Base-by-base conservation (phyloP, 2,888 invertebrate species). In the Caenorhabditis sulstoni region DNA sequence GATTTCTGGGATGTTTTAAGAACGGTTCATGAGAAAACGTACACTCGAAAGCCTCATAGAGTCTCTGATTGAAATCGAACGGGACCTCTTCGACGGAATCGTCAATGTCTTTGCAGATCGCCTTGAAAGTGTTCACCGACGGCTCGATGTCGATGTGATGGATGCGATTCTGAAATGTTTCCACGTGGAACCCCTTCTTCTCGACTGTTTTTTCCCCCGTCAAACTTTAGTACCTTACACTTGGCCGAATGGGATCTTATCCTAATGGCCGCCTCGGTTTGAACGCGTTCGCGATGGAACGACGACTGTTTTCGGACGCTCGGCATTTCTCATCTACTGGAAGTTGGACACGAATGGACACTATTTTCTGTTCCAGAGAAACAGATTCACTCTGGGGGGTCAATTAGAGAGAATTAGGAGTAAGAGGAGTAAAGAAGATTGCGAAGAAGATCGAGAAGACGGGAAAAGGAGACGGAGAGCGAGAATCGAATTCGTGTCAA, bases 21-120 rank as follows among this genome's bases (percentile, higher is more conserved):
- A 16, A 29, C 22, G 14, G 47, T 49, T 62, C 22, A 23, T 22
- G 41, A 41, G 55, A 22, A 55, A 49, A 80, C 77, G 59, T 20
- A 81, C 81, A 70, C 16, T 81, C 81, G 41, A 81, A 78, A 47
- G 76, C 79, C 50, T 81, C 81, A 45, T 64, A 81, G 8, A 81
- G 22, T 22, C 70, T 47, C 53, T 70, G 64, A 18, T 74, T 50
- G 29, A 22, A 20, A 1, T 78, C 70, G 45, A 81, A 77, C 20
- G 29, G 41, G 11, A 81, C 58, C 0, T 65, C 45, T 37, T 78
- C 79, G n/a, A 68, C 50, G 16, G 67, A 67, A n/a, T 70, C 77
- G 44, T 81, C 81, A 47, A 74, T 41, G 20, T 78, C 74, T 23
- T 81, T 57, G 66, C 70, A 75, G 35, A 61, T 53, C 1, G 70